phyloP scores from a whole-genome alignment of 2,888 invertebrate genomes.

The Artemia sinica region DNA sequence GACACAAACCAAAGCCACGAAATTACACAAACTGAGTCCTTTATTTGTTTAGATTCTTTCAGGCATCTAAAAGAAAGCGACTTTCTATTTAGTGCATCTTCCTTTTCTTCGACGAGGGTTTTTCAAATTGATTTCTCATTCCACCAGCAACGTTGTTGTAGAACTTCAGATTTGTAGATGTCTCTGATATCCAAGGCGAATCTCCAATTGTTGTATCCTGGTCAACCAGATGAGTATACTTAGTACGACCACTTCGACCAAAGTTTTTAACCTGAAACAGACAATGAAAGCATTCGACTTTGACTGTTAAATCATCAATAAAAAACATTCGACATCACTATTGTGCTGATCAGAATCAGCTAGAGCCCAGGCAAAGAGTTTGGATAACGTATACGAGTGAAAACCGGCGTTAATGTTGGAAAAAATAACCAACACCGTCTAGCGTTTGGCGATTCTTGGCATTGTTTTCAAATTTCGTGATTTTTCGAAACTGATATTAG shows the following conservation, averaged over 20 bases:
- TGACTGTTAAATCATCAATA: not conserved
- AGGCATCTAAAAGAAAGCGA: too few relatives aligned
- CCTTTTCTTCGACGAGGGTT: constrained; percentile 2
- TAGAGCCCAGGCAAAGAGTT: too few relatives aligned
- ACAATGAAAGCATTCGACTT: not conserved
- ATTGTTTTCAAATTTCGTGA: too few relatives aligned
- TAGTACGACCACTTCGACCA: constrained; percentile 92
- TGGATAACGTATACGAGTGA: too few relatives aligned
- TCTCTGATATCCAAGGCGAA: constrained; percentile 89
- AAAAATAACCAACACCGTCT: too few relatives aligned
- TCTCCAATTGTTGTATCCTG: constrained; percentile 97
- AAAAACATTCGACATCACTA: constrained; percentile 16
- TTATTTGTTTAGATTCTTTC: too few relatives aligned
- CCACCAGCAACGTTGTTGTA: constrained; percentile 34
- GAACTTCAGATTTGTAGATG: constrained; percentile 69
- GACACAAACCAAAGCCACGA: too few relatives aligned
- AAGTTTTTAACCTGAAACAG: constrained; percentile 74
- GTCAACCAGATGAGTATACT: constrained; percentile 96
- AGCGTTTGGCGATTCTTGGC: too few relatives aligned
- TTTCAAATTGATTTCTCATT: constrained; percentile 1
- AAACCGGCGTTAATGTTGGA: too few relatives aligned
- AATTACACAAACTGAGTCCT: too few relatives aligned
- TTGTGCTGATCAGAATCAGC: not conserved
- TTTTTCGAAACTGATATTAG: too few relatives aligned
- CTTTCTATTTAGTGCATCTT: not conserved